Percentiles rank a stretch among this genome's conserved stretches.
These are phyloP conservation scores for Drosophila ogumai DNA, from an alignment of 1,140 invertebrate species.

Conservation along the genomic window DNA sequence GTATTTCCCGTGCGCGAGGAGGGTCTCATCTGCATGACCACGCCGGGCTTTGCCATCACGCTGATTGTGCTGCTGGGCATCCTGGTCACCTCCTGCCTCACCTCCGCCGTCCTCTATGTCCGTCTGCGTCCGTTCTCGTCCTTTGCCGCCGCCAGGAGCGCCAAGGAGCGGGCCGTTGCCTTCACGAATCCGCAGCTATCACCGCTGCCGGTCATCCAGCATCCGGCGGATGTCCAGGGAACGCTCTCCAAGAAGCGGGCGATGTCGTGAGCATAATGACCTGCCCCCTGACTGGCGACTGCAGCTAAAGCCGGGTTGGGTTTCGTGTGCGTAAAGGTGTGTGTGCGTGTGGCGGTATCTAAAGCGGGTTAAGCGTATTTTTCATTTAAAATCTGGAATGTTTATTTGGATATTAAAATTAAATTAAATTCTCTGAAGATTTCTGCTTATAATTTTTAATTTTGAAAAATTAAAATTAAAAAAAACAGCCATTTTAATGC, in stretches of 20 bases:
- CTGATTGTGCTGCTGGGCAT: conserved; percentile 92
- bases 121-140: conserved; percentile 89
- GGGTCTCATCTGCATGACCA: conserved; percentile 95
- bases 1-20: conserved; percentile 88
- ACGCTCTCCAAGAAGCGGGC: conserved; percentile 76
- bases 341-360: conserved; percentile 5
- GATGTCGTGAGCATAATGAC: conserved; percentile 64
- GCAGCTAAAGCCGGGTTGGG: neutral
- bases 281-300: conserved; percentile 14
- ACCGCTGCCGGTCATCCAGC: conserved; percentile 64
- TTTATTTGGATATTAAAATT: neutral
- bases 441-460: neutral
- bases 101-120: conserved; percentile 93
- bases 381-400: neutral
- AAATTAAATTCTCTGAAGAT: neutral
- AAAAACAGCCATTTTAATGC: neutral
- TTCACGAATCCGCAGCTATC: conserved; percentile 84
- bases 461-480: neutral
- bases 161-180: conserved; percentile 86
- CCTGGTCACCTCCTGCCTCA: conserved; percentile 92
- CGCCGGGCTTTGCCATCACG: conserved; percentile 94
- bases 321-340: neutral
- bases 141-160: conserved; percentile 79
- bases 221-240: conserved; percentile 56
- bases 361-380: neutral